These are phyloP conservation scores for Heliconius hermathena DNA, from an alignment of 1,140 invertebrate genomes.

Conservation along the genomic window DNA sequence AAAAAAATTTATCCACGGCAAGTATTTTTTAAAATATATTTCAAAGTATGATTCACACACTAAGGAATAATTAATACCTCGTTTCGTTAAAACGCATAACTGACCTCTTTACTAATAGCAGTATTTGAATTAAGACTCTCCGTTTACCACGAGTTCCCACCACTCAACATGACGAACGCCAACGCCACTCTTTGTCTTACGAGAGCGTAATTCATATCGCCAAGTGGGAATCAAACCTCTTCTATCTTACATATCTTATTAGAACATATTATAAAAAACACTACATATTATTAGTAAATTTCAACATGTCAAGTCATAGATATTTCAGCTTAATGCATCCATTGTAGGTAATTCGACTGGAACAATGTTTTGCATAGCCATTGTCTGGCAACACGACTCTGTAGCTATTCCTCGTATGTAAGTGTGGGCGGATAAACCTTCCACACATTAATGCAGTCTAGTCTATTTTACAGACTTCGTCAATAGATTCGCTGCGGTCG, in stretches of 20 bases:
- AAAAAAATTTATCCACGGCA: no score
- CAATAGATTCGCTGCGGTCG: no score
- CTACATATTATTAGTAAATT: background rate
- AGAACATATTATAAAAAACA: background rate
- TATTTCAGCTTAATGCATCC: constrained; percentile 8
- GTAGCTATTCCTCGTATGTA: constrained; percentile 5
- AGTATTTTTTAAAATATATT: no score
- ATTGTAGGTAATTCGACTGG: constrained; percentile 23
- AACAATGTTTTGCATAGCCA: constrained; percentile 27
- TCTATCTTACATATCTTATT: background rate
- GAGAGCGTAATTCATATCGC: background rate
- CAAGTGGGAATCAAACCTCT: background rate
- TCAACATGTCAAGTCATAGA: constrained; percentile 6
- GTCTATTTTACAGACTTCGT: background rate
- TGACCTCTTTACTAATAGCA: no score
- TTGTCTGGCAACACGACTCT: constrained; percentile 2
- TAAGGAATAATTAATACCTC: no score
- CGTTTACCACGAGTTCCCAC: no score
- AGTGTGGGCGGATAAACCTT: background rate
- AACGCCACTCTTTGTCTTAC: background rate
- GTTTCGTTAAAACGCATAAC: no score
- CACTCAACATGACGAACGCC: no score
- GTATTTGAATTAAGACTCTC: no score
- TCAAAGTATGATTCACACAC: no score
- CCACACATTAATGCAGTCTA: background rate